Evolutionary conservation across 2,797 vertebrate genomes (phyloP).

Genomic region (Falco columbarius): DNA sequence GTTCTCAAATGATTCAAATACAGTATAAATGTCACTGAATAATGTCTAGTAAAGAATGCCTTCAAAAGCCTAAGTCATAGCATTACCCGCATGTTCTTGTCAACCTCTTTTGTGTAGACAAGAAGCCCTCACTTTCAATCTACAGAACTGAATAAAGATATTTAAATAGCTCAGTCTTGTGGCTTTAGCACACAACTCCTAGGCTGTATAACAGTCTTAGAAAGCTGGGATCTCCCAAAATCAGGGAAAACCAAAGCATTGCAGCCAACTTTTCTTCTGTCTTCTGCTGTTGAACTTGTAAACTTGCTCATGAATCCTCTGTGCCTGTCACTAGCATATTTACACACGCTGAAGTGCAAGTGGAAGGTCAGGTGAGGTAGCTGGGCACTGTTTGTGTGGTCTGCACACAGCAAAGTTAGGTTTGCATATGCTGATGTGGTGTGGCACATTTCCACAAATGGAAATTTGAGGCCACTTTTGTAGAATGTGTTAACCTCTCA

Average conservation of each 20-base stretch:
- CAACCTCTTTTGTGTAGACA: background rate
- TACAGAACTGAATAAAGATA: background rate
- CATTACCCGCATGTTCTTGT: background rate
- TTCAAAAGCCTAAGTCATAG: background rate
- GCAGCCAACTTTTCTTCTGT: background rate
- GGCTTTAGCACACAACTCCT: background rate
- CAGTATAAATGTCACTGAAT: background rate
- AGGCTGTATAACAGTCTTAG: background rate
- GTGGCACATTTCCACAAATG: rapidly evolving
- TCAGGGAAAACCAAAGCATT: background rate
- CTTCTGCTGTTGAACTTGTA: background rate
- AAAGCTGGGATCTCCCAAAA: background rate
- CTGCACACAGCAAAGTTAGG: background rate
- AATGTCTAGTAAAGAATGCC: background rate
- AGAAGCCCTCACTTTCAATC: background rate
- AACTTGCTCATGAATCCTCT: background rate
- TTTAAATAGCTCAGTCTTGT: background rate
- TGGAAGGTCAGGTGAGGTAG: background rate
- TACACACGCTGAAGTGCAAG: background rate
- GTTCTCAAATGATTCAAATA: background rate
- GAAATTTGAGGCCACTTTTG: background rate
- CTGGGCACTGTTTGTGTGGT: background rate
- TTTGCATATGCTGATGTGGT: rapidly evolving
- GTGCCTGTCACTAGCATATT: background rate
- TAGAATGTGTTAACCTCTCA: background rate